These are phyloP conservation scores for Brachyhypopomus gauderio DNA, from an alignment of 2,113 vertebrate genomes.

Conservation along the genomic window DNA sequence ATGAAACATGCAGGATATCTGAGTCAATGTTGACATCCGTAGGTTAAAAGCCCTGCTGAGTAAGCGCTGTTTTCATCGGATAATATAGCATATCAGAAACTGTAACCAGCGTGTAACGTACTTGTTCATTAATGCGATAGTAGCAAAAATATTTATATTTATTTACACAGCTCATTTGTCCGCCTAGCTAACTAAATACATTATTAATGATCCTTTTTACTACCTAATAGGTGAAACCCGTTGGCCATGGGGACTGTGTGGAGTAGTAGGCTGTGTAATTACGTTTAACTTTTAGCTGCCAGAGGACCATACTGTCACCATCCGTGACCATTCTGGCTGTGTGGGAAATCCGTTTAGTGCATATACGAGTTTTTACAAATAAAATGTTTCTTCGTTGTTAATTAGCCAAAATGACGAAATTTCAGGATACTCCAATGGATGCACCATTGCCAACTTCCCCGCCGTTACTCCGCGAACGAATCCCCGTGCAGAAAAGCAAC, in stretches of 20 bases:
- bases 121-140: no score
- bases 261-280: background rate
- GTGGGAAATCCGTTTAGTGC: background rate
- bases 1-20: constrained; percentile 27
- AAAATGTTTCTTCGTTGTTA: background rate
- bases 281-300: constrained; percentile 31
- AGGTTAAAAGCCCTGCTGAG: constrained; percentile 9
- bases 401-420: constrained; percentile 63
- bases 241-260: background rate
- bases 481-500: constrained; percentile 74
- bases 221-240: background rate
- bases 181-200: no score
- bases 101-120: no score
- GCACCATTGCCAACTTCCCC: constrained; percentile 55
- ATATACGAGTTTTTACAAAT: background rate
- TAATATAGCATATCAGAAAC: background rate
- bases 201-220: background rate
- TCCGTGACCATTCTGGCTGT: constrained; percentile 21
- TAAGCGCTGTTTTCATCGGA: background rate
- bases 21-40: constrained; percentile 11
- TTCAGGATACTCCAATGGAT: constrained; percentile 53
- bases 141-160: no score
- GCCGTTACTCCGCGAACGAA: constrained; percentile 72
- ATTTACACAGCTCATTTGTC: background rate
- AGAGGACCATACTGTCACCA: background rate